Evolutionary conservation across 1,140 invertebrate genomes (phyloP).

Genomic region (Aricia agestis): DNA sequence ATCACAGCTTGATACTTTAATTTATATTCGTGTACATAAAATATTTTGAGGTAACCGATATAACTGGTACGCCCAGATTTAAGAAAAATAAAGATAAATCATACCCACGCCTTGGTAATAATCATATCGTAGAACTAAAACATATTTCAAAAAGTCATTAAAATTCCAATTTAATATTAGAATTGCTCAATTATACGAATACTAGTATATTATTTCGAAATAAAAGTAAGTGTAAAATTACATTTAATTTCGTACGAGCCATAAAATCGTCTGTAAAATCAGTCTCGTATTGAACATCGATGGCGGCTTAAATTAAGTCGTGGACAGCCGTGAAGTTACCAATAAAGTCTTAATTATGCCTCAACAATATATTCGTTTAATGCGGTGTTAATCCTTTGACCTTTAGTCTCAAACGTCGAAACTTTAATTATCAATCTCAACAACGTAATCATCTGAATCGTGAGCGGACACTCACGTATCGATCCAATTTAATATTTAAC

Average conservation of each 20-base stretch:
- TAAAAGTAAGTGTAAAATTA: not conserved
- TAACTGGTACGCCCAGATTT: not conserved
- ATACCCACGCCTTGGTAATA: not conserved
- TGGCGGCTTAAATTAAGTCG: slow-evolving; percentile 22
- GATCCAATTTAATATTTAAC: slow-evolving; percentile 43
- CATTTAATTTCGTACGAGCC: not conserved
- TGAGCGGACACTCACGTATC: slow-evolving; percentile 44
- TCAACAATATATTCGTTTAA: slow-evolving; percentile 17
- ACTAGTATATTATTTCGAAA: not conserved
- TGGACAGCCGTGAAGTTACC: slow-evolving; percentile 25
- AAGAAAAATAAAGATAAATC: slow-evolving; percentile 11
- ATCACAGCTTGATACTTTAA: slow-evolving; percentile 10
- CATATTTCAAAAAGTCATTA: slow-evolving; percentile 4
- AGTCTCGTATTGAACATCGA: slow-evolving; percentile 7
- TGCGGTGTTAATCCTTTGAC: slow-evolving; percentile 37
- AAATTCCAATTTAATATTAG: not conserved
- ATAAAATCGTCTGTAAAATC: slow-evolving; percentile 11
- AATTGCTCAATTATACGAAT: not conserved
- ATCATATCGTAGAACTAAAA: not conserved
- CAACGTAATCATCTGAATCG: slow-evolving; percentile 66
- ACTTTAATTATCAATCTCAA: slow-evolving; percentile 69
- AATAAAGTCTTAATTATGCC: slow-evolving; percentile 34
- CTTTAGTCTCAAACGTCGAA: slow-evolving; percentile 58
- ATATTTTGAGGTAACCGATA: not conserved
- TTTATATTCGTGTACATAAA: slow-evolving; percentile 13